phyloP scores from a whole-genome alignment of 2,113 vertebrate genomes.

The Gobio gobio region DNA sequence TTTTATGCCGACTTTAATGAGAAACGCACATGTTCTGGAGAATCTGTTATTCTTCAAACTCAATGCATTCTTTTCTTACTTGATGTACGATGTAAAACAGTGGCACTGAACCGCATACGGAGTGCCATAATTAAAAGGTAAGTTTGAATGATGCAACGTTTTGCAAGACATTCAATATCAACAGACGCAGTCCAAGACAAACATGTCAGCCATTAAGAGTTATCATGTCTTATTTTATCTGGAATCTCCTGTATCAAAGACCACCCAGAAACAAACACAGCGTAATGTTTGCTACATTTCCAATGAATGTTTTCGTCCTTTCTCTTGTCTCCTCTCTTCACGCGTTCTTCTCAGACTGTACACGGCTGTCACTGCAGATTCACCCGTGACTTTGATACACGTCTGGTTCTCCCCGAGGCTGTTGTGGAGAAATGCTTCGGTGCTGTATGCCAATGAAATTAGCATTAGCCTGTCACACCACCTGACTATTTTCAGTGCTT shows the following conservation, averaged over 20 bases:
- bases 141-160: not conserved
- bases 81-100: not conserved
- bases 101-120: not conserved
- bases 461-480: slow-evolving; percentile 1
- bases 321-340: not conserved
- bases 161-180: slow-evolving; percentile 6
- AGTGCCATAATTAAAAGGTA: not conserved
- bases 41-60: not conserved
- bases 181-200: slow-evolving; percentile 1
- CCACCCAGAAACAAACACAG: slow-evolving; percentile 18
- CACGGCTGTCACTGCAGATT: slow-evolving; percentile 16
- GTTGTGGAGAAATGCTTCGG: slow-evolving; percentile 12
- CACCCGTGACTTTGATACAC: not conserved
- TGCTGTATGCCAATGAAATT: slow-evolving; percentile 8
- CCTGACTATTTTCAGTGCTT: slow-evolving; percentile 1
- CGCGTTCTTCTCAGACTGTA: not conserved
- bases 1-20: not conserved
- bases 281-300: not conserved
- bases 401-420: not conserved
- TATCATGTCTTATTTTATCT: not conserved
- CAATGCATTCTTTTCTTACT: not conserved
- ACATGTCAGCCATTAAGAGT: not conserved
- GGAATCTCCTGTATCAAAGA: slow-evolving; percentile 17
- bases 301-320: not conserved
- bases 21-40: not conserved